A percentile compares a stretch with the other conserved stretches of the same genome.
Conservation (phyloP, 2,888 invertebrate species). For the Stenoptilia bipunctidactyla region DNA sequence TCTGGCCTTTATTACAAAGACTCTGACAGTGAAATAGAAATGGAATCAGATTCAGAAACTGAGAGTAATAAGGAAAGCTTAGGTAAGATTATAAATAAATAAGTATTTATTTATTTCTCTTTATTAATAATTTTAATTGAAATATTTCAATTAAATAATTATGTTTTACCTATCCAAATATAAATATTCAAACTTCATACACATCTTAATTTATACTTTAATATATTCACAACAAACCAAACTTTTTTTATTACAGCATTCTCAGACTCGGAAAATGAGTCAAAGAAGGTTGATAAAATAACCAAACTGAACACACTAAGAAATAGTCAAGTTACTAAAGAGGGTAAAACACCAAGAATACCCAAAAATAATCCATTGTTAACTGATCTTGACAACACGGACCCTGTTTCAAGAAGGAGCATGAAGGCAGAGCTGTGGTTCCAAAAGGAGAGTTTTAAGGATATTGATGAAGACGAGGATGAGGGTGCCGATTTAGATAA, state of each 20-base stretch:
- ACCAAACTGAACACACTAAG: conserved; percentile 49
- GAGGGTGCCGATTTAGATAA: conserved; percentile 90
- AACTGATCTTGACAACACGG: conserved; percentile 83
- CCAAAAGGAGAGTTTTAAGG: conserved; percentile 85
- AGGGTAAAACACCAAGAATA: conserved; percentile 26
- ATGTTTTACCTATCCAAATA: too few species aligned
- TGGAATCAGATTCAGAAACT: conserved; percentile 69
- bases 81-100: conserved; percentile 53
- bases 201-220: too few species aligned
- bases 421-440: conserved; percentile 91
- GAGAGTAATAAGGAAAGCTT: conserved; percentile 69
- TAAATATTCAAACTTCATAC: too few species aligned
- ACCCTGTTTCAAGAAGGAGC: conserved; percentile 78
- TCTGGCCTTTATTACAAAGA: conserved; percentile 78
- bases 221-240: too few species aligned
- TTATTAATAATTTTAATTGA: too few species aligned
- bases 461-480: conserved; percentile 84
- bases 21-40: conserved; percentile 74
- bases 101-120: too few species aligned
- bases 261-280: conserved; percentile 74
- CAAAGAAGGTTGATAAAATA: conserved; percentile 43
- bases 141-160: too few species aligned
- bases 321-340: conserved; percentile 38
- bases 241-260: conserved; percentile 55
- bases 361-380: conserved; percentile 77